Percentiles rank a stretch among this genome's conserved stretches.
These are phyloP conservation scores for Sterna hirundo DNA, from an alignment of 2,113 vertebrate species.

Conservation along the genomic window DNA sequence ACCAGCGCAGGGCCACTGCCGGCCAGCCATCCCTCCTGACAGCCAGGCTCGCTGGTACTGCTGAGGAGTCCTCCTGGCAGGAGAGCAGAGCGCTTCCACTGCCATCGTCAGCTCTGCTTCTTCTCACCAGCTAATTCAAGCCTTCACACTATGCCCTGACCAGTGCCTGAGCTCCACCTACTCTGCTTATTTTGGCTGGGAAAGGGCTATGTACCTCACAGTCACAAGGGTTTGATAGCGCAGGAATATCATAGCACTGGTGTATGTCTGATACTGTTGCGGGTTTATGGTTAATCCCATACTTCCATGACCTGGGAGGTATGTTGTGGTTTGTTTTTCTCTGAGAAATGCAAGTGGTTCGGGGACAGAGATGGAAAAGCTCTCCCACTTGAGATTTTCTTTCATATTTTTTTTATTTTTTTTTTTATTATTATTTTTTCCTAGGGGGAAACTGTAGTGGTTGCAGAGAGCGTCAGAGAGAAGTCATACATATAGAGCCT, in stretches of 20 bases:
- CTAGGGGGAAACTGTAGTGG: background rate
- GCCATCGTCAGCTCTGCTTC: background rate
- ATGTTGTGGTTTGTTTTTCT: background rate
- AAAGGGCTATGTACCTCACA: accelerated
- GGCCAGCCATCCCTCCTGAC: background rate
- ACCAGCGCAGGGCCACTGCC: too few species aligned
- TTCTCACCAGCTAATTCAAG: background rate
- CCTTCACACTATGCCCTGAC: background rate
- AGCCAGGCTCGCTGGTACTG: accelerated
- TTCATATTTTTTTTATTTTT: background rate
- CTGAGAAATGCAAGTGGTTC: background rate
- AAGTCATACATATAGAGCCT: background rate
- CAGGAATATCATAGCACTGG: background rate
- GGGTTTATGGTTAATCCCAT: background rate
- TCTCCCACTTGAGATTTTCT: background rate
- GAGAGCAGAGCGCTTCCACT: background rate
- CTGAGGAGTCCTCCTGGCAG: background rate
- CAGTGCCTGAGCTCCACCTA: background rate
- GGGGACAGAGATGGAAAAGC: background rate
- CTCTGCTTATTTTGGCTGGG: background rate
- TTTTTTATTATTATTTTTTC: background rate
- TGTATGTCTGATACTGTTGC: too few species aligned
- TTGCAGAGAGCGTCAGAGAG: background rate
- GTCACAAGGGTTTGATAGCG: background rate
- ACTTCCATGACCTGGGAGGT: background rate